These are phyloP conservation scores for Thalassoma bifasciatum DNA, from an alignment of 2,113 vertebrate species.

Conservation along the genomic window DNA sequence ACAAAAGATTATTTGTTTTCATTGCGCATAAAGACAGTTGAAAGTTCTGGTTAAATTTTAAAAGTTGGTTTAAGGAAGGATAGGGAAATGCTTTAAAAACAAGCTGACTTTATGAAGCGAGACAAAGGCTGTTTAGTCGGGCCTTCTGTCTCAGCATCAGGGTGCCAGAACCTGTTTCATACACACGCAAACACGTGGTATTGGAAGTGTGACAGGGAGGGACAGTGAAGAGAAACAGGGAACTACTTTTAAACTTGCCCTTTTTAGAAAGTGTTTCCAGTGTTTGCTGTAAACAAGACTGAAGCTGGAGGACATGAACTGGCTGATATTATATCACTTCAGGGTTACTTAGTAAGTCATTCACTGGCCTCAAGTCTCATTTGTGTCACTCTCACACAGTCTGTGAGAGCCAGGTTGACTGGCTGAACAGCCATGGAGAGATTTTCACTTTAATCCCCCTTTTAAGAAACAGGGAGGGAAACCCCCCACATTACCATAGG, in stretches of 20 bases:
- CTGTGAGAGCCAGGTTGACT: constrained; percentile 57
- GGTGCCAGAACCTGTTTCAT: constrained; percentile 60
- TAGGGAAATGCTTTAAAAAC: constrained; percentile 22
- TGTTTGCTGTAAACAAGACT: constrained; percentile 5
- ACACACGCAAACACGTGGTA: constrained; percentile 15
- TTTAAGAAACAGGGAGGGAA: constrained; percentile 44
- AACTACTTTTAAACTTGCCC: constrained; percentile 11
- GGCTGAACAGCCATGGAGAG: constrained; percentile 72
- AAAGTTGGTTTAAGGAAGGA: constrained; percentile 11
- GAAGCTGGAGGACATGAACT: background rate
- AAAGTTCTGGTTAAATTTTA: constrained; percentile 39
- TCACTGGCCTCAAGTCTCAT: constrained; percentile 11
- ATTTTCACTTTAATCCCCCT: constrained; percentile 69
- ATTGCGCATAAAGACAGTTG: constrained; percentile 36
- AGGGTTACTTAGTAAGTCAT: constrained; percentile 17
- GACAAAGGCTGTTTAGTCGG: constrained; percentile 55
- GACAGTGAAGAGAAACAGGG: constrained; percentile 13
- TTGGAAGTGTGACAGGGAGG: constrained; percentile 33
- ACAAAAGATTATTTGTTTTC: constrained; percentile 6
- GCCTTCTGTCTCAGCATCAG: constrained; percentile 62
- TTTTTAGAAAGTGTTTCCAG: constrained; percentile 3
- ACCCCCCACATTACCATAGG: constrained; percentile 71
- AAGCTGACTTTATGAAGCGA: constrained; percentile 50
- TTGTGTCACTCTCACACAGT: constrained; percentile 1
- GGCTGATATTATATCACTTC: background rate